Conservation (phyloP, 2,888 invertebrate species). For the Athalia rosae region DNA sequence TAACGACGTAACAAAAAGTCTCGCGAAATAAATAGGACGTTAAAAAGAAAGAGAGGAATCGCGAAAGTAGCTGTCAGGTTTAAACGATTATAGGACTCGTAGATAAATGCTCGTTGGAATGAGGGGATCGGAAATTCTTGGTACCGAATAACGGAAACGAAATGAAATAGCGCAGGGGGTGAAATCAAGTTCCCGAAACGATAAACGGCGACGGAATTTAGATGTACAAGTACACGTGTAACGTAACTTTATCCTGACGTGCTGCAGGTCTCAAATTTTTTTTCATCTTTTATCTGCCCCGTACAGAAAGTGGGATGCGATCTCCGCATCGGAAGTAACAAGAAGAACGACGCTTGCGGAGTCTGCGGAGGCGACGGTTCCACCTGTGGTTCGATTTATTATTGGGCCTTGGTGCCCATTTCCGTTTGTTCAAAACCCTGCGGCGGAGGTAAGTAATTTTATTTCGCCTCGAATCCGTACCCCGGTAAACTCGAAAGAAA, state of each 20-base stretch:
- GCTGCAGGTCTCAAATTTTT: slow-evolving; percentile 1
- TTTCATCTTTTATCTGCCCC: slow-evolving; percentile 58
- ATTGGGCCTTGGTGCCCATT: slow-evolving; percentile 90
- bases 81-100: too few relatives aligned
- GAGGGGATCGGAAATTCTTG: slow-evolving; percentile 3
- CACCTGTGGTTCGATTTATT: slow-evolving; percentile 89
- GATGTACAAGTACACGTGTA: neutral
- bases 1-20: neutral
- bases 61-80: too few relatives aligned
- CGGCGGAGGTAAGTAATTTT: slow-evolving; percentile 89
- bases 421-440: slow-evolving; percentile 94
- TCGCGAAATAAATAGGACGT: neutral
- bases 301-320: slow-evolving; percentile 93
- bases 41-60: too few relatives aligned
- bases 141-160: slow-evolving; percentile 5
- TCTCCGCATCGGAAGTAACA: slow-evolving; percentile 89
- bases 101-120: too few relatives aligned
- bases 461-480: neutral
- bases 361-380: slow-evolving; percentile 94
- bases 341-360: slow-evolving; percentile 90
- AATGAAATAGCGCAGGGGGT: slow-evolving; percentile 21
- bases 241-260: too few relatives aligned
- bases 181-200: slow-evolving; percentile 22
- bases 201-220: neutral
- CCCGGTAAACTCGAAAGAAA: neutral